Evolutionary conservation across 2,888 invertebrate genomes (phyloP).

Genomic region (Apantesis nais): DNA sequence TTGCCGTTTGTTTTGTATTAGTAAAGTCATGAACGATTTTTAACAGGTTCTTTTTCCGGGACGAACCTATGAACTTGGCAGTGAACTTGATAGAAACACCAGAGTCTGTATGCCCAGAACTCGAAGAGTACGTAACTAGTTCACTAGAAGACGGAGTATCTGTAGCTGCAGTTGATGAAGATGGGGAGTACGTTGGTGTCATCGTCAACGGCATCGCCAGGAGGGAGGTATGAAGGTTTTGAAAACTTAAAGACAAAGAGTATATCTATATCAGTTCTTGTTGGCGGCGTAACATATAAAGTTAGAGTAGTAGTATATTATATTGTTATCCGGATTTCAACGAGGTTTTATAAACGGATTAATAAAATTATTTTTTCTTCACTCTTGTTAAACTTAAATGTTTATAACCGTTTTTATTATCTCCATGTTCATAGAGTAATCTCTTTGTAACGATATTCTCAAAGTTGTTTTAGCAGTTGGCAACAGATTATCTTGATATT

Average conservation of each 20-base stretch:
- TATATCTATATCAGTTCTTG: neutral
- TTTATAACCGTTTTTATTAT: neutral
- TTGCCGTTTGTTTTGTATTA: neutral
- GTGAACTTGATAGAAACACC: constrained; percentile 87
- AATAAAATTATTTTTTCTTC: too few species aligned
- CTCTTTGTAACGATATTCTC: too few species aligned
- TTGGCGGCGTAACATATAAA: neutral
- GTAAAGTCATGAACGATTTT: neutral
- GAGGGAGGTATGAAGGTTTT: constrained; percentile 62
- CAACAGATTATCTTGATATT: too few species aligned
- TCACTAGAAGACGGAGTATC: constrained; percentile 87
- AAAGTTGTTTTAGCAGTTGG: too few species aligned
- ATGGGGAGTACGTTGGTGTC: constrained; percentile 86
- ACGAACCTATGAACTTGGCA: constrained; percentile 89
- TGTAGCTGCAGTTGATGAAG: constrained; percentile 86
- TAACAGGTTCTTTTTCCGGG: constrained; percentile 88
- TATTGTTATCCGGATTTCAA: neutral
- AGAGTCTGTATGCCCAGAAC: constrained; percentile 85
- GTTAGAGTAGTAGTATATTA: neutral
- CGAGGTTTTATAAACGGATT: too few species aligned
- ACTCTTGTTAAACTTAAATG: neutral
- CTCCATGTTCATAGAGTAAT: too few species aligned
- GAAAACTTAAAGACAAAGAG: neutral
- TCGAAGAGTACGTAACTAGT: constrained; percentile 87
- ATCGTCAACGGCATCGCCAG: constrained; percentile 81